These are phyloP conservation scores for Drosophila tani DNA, from an alignment of 1,140 invertebrate species.

Conservation along the genomic window DNA sequence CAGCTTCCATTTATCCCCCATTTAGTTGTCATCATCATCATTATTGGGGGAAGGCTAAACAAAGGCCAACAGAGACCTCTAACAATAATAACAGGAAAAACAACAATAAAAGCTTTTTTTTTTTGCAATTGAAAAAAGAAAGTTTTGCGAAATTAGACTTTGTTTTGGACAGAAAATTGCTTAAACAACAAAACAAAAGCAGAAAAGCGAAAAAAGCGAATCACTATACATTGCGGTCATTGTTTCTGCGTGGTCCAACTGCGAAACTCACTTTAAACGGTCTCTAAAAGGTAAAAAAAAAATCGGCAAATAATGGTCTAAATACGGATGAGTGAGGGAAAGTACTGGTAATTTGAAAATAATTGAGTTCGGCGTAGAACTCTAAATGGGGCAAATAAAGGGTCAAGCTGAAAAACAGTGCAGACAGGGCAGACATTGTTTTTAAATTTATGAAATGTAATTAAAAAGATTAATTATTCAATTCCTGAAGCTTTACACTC, in stretches of 20 bases:
- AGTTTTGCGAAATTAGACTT: constrained; percentile 54
- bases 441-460: not conserved
- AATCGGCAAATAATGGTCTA: constrained; percentile 33
- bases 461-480: not conserved
- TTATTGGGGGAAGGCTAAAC: constrained; percentile 29
- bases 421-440: too few species aligned
- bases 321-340: constrained; percentile 39
- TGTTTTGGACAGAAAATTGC: constrained; percentile 55
- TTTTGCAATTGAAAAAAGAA: constrained; percentile 54
- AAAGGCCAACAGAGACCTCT: constrained; percentile 26
- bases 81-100: constrained; percentile 36
- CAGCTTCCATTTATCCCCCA: constrained; percentile 29
- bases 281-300: constrained; percentile 24
- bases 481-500: not conserved
- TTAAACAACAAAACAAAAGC: constrained; percentile 35
- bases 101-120: constrained; percentile 37
- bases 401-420: not conserved
- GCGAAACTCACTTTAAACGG: constrained; percentile 38
- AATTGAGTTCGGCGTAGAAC: constrained; percentile 38
- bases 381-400: constrained; percentile 16
- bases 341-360: constrained; percentile 54
- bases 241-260: constrained; percentile 49
- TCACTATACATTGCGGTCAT: constrained; percentile 44
- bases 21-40: constrained; percentile 54
- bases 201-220: constrained; percentile 15